Evolutionary conservation across 2,888 invertebrate species (phyloP), one percentile per base, ranked within the genome.

Genomic region (Ennomos erosarius): DNA sequence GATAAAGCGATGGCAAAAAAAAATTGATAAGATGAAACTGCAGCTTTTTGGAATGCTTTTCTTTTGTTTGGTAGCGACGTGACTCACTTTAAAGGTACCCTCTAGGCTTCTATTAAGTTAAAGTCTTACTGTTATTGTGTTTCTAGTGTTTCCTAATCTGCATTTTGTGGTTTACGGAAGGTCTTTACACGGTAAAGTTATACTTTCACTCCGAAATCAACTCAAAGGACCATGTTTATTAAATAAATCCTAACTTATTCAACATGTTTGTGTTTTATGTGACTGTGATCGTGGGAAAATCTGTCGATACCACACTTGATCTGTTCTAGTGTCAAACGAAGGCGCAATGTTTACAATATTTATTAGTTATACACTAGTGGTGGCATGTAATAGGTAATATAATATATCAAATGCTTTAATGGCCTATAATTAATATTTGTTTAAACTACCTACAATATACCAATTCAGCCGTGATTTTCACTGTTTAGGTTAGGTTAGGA

Each of bases 81-180:
- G 26, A 26, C 26, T 26, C 26, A 26, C 26, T 1, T 1, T 26
- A 26, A 1, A 26, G 26, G 26, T 26, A 26, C 26, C 26, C 26
- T 6, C 26, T 5, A 26, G 26, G 26, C 6, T 26, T 6, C 26
- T 26, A 26, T 26, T 26, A 5, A n/a, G 26, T 6, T 26, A 6
- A 26, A 26, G 10, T 8, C 26, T 43, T 16, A 10, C 26, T n/a
- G 8, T 43, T 11, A 6, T 75, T 67, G 74, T 75, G 73, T 77
- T 76, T 62, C 62, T 68, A 67, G 55, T 64, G 60, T 74, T 74
- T 74, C 74, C 71, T 65, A 68, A 70, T 67, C 64, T 61, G 60
- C 67, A 72, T 59, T 80, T 48, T 65, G 78, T 63, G 78, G 79
- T 77, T 69, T 63, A 66, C 67, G 62, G 69, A 65, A 69, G 64